A percentile compares a stretch with the other conserved stretches of the same genome.
phyloP scores from a whole-genome alignment of 2,797 vertebrate genomes.

The Ptychobarbus kaznakovi region DNA sequence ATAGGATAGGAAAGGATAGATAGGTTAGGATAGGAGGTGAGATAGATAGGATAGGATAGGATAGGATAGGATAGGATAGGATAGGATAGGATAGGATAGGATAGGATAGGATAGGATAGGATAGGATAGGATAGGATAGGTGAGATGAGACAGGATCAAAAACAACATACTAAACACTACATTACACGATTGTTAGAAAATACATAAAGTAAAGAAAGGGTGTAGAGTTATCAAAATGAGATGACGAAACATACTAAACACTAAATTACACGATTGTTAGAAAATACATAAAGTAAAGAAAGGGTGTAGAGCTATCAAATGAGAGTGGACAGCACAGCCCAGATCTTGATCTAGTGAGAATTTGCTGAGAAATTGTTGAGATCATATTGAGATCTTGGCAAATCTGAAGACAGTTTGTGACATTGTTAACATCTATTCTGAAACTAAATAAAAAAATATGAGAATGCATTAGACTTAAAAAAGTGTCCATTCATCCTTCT shows the following conservation, averaged over 20 bases:
- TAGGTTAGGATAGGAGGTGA: not conserved
- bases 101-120: not conserved
- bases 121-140: not conserved
- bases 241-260: not conserved
- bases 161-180: not conserved
- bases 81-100: not conserved
- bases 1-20: too few species aligned
- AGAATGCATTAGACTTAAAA: not conserved
- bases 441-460: not conserved
- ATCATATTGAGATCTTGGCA: slow-evolving; percentile 1
- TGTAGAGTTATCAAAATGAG: too few species aligned
- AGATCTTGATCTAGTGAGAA: not conserved
- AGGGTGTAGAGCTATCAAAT: not conserved
- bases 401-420: not conserved
- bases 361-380: not conserved
- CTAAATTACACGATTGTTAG: not conserved
- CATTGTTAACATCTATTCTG: not conserved
- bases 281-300: not conserved
- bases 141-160: not conserved
- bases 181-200: not conserved
- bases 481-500: not conserved
- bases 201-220: too few species aligned
- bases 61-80: not conserved
- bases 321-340: not conserved
- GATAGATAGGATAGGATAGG: not conserved